Conservation (phyloP, 2,888 invertebrate species). For the Yponomeuta malinellus region DNA sequence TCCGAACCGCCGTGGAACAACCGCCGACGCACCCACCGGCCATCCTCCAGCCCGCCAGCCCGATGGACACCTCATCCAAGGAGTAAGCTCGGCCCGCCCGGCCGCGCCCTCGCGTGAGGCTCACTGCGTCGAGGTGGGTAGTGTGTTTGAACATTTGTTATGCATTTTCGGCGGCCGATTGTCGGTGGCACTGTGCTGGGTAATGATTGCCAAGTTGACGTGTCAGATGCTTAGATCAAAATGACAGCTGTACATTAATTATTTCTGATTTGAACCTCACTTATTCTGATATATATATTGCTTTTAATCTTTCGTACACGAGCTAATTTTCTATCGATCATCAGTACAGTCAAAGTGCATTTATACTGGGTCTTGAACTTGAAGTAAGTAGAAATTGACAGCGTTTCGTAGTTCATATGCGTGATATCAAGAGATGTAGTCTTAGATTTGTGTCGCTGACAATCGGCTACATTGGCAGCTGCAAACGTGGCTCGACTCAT, state of each 20-base stretch:
- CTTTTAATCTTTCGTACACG: too few species aligned
- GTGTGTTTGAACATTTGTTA: not conserved
- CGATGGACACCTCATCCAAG: slow-evolving; percentile 83
- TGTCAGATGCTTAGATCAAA: too few species aligned
- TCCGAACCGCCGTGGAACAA: slow-evolving; percentile 51
- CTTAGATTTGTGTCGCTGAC: not conserved
- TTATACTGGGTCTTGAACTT: too few species aligned
- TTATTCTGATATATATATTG: too few species aligned
- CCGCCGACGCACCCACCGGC: slow-evolving; percentile 25
- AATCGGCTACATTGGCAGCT: not conserved
- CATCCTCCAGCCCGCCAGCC: slow-evolving; percentile 80
- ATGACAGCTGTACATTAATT: too few species aligned
- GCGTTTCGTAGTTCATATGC: too few species aligned
- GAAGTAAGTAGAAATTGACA: too few species aligned
- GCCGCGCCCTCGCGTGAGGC: not conserved
- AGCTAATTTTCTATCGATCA: too few species aligned
- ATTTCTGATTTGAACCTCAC: too few species aligned
- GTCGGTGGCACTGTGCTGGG: not conserved
- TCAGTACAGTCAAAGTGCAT: too few species aligned
- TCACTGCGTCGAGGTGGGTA: not conserved
- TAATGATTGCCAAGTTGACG: too few species aligned
- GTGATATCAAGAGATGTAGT: too few species aligned
- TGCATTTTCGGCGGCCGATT: not conserved
- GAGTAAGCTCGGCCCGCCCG: slow-evolving; percentile 49
- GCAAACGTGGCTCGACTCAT: not conserved